Percentiles rank a stretch among this genome's conserved stretches.
Conservation (phyloP, 2,797 vertebrate species). For the Falco novaeseelandiae region DNA sequence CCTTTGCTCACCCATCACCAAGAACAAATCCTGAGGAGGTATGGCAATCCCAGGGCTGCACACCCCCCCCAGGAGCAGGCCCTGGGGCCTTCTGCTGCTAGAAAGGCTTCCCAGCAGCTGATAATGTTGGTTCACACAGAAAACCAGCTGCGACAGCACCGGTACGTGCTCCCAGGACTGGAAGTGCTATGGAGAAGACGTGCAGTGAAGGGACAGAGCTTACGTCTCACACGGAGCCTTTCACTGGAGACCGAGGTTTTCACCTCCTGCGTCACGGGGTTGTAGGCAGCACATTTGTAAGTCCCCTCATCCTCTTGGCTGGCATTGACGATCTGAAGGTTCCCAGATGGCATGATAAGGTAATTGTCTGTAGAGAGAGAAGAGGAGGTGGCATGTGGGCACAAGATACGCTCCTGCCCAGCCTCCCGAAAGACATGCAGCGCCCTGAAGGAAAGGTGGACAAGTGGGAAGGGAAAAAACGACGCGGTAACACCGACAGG, state of each 20-base stretch:
- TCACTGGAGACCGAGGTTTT: conserved; percentile 93
- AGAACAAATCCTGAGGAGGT: background rate
- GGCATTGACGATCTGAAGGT: conserved; percentile 96
- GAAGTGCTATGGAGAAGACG: background rate
- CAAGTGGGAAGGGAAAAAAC: background rate
- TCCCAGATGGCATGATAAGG: conserved; percentile 98
- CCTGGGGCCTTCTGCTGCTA: background rate
- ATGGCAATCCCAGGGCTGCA: background rate
- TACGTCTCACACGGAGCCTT: conserved; percentile 93
- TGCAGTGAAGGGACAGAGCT: conserved; percentile 57
- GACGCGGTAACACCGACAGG: accelerated
- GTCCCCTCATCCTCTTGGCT: conserved; percentile 93
- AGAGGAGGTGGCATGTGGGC: background rate
- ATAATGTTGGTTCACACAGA: background rate
- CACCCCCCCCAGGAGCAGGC: background rate
- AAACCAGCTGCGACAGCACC: background rate
- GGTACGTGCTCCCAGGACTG: background rate
- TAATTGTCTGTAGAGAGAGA: conserved; percentile 87
- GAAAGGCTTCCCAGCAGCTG: background rate
- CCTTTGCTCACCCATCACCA: background rate
- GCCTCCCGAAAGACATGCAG: background rate
- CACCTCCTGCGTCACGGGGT: conserved; percentile 95
- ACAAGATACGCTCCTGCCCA: background rate
- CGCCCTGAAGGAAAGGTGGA: background rate
- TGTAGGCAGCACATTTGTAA: conserved; percentile 96